phyloP scores from a whole-genome alignment of 1,140 invertebrate species.

The Octopus sinensis region DNA sequence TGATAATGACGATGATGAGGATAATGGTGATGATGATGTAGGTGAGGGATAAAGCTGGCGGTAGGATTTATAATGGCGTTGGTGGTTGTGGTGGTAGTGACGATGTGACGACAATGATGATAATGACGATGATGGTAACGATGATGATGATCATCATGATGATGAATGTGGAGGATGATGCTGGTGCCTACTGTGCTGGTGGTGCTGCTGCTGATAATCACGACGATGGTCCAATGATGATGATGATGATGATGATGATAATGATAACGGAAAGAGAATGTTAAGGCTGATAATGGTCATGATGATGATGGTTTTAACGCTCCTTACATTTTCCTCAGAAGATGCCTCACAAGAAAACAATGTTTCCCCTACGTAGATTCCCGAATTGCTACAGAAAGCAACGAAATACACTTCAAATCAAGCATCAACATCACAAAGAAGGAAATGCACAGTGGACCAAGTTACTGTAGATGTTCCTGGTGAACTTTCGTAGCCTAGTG shows the following conservation, averaged over 20 bases:
- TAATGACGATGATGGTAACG: constrained; percentile 19
- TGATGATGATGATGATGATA: constrained; percentile 1
- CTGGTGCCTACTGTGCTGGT: constrained; percentile 11
- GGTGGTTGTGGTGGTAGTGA: not conserved
- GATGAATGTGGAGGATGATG: constrained; percentile 16
- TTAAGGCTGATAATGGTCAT: not conserved
- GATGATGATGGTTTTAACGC: not conserved
- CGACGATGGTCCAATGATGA: not conserved
- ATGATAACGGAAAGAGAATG: constrained; percentile 7
- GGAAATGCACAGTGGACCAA: too few relatives aligned
- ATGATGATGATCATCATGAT: constrained; percentile 21
- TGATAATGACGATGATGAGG: constrained; percentile 17
- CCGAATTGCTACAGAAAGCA: too few relatives aligned
- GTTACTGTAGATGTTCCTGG: too few relatives aligned
- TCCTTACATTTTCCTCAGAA: too few relatives aligned
- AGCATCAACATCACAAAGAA: too few relatives aligned
- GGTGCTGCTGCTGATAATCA: not conserved
- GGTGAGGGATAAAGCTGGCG: constrained; percentile 7
- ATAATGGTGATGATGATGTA: not conserved
- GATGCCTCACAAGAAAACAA: too few relatives aligned
- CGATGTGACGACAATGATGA: constrained; percentile 16
- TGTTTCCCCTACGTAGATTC: too few relatives aligned
- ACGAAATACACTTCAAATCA: too few relatives aligned
- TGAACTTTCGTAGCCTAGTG: too few relatives aligned
- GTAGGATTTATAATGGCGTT: not conserved